phyloP scores from a whole-genome alignment of 2,113 vertebrate species.

The Setophaga coronata region DNA sequence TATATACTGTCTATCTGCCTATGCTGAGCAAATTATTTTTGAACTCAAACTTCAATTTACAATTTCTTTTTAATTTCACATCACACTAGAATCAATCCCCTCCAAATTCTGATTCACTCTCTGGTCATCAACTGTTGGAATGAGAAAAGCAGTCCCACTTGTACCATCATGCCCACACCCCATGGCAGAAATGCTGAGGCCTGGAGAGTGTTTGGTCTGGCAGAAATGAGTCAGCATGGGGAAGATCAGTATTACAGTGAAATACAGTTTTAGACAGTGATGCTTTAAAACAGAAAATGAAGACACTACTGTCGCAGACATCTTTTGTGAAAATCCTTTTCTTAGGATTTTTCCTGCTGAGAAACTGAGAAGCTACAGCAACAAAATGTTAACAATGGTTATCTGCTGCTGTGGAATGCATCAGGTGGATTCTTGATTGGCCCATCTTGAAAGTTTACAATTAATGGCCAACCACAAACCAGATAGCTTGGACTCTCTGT shows the following conservation, averaged over 20 bases:
- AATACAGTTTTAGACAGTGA: not conserved
- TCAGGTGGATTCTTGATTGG: no score
- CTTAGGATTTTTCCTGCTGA: no score
- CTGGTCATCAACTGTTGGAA: not conserved
- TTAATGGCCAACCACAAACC: no score
- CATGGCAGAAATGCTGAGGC: not conserved
- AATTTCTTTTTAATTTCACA: not conserved
- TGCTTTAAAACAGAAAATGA: not conserved
- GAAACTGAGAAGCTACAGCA: no score
- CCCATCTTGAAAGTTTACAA: no score
- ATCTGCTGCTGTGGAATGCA: no score
- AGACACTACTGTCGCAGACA: not conserved
- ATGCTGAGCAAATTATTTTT: not conserved
- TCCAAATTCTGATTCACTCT: not conserved
- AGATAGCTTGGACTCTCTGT: no score
- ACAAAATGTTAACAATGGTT: no score
- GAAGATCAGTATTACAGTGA: not conserved
- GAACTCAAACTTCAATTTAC: not conserved
- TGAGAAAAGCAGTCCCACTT: not conserved
- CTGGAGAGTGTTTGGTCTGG: not conserved
- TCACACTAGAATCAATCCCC: not conserved
- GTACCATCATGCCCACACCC: not conserved
- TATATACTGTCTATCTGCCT: not conserved
- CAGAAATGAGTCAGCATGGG: not conserved
- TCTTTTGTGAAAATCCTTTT: no score